Evolutionary conservation across 2,797 vertebrate species (phyloP).

Genomic region (Lepus townsendii): DNA sequence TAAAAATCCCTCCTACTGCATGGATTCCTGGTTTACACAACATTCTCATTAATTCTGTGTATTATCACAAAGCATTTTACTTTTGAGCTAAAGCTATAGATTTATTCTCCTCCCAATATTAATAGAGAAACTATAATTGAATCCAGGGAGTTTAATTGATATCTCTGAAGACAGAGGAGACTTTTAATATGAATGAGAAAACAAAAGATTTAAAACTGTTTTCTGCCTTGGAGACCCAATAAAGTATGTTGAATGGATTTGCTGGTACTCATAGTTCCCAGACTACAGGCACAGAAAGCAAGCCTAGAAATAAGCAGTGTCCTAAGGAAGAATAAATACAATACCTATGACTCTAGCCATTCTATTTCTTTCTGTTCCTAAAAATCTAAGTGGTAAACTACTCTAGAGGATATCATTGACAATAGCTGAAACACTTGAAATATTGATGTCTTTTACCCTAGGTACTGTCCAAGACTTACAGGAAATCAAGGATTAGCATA

Average conservation of each 20-base stretch:
- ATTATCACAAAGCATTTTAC: not conserved
- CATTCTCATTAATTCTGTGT: not conserved
- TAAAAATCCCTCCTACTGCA: not conserved
- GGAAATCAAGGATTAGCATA: not conserved
- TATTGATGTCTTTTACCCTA: not conserved
- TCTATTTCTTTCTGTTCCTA: not conserved
- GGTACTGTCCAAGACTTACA: not conserved
- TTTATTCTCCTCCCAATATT: constrained; percentile 11
- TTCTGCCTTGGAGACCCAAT: constrained; percentile 33
- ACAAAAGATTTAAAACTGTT: not conserved
- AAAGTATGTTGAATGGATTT: not conserved
- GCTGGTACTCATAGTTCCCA: not conserved
- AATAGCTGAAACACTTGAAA: not conserved
- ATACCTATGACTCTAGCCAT: not conserved
- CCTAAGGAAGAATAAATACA: not conserved
- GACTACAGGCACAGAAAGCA: not conserved
- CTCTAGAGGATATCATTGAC: not conserved
- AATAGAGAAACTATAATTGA: constrained; percentile 8
- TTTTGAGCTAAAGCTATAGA: not conserved
- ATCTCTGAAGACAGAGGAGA: not conserved
- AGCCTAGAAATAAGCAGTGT: not conserved
- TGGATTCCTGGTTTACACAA: not conserved
- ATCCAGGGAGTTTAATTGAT: not conserved
- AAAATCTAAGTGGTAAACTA: not conserved
- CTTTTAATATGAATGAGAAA: not conserved